Evolutionary conservation across 2,797 vertebrate species (phyloP).

Genomic region (Pygocentrus nattereri): DNA sequence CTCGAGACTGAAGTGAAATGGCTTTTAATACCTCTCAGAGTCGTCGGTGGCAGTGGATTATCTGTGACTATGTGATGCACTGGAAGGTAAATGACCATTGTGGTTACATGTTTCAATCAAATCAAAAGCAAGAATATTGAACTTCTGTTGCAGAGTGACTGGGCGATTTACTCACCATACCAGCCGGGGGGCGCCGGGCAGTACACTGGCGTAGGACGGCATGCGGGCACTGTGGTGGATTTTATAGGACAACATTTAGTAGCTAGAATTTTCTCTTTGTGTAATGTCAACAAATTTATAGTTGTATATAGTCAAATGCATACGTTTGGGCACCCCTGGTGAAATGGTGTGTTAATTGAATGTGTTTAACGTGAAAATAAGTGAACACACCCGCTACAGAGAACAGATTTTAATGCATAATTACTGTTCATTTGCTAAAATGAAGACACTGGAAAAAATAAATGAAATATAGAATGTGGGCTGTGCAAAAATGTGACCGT

Average conservation of each 20-base stretch:
- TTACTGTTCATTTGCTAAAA: too few species aligned
- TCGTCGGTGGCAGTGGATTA: conserved; percentile 79
- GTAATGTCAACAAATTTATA: not conserved
- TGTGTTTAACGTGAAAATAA: too few species aligned
- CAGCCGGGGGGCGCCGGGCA: conserved; percentile 81
- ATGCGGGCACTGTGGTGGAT: conserved; percentile 68
- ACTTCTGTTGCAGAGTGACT: not conserved
- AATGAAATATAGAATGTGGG: too few species aligned
- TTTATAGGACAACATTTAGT: not conserved
- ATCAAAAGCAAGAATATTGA: conserved; percentile 15
- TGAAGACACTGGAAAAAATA: too few species aligned
- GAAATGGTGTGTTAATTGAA: too few species aligned
- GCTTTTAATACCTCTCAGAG: conserved; percentile 71
- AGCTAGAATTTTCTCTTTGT: not conserved
- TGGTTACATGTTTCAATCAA: conserved; percentile 19
- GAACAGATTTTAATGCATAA: too few species aligned
- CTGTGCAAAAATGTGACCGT: too few species aligned
- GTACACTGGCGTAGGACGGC: conserved; percentile 80
- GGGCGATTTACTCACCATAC: conserved; percentile 62
- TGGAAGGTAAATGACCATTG: conserved; percentile 62
- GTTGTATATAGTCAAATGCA: too few species aligned
- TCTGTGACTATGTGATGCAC: conserved; percentile 85
- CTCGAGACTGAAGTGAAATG: conserved; percentile 1
- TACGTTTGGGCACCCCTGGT: too few species aligned
- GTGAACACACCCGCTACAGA: too few species aligned